Base-by-base conservation (phyloP, 2,888 invertebrate species). In the Orthonevra nobilis region DNA sequence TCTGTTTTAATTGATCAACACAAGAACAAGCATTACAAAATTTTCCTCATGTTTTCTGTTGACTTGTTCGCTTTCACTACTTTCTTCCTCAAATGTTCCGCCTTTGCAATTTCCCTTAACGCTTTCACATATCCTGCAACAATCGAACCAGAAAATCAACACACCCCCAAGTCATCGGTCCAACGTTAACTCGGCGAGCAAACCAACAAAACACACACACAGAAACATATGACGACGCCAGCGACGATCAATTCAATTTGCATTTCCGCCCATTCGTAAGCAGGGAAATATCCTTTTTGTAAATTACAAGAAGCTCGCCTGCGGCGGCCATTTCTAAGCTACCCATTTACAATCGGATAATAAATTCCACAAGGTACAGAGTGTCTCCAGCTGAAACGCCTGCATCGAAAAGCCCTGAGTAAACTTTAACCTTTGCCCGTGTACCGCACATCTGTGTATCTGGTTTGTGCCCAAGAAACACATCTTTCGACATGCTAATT, bases 361-460 rank as follows among this genome's bases (percentile, higher is more conserved):
- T 60, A 72, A 77, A 77, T 77, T 52, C 77, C 64, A 54, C 72
- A 70, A 74, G 36, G 42, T 66, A 38, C 36, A n/a, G n/a, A 52
- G 44, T 38, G 34, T 12, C 14, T 30, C 30, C 26, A 30, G 34
- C 44, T 30, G 32, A 69, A 69, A 61, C 52, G 66, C n/a, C n/a
- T n/a, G 23, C 40, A 75, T 52, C 48, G 32, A 56, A 56, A 52
- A 68, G 28, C 46, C 52, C 46, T 32, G 44, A 40, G 38, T 66
- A 72, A 72, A 72, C 77, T 77, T 77, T 77, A 77, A 77, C 77
- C 77, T 77, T 72, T 72, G 44, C 38, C 42, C 34, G 64, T 32
- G 19, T 60, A 10, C 20, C 28, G 30, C 20, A 56, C 40, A n/a
- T n/a, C n/a, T n/a, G n/a, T n/a, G n/a, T n/a, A n/a, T n/a, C n/a